phyloP scores from a whole-genome alignment of 2,888 invertebrate genomes.

The Azorinus chamasolen region DNA sequence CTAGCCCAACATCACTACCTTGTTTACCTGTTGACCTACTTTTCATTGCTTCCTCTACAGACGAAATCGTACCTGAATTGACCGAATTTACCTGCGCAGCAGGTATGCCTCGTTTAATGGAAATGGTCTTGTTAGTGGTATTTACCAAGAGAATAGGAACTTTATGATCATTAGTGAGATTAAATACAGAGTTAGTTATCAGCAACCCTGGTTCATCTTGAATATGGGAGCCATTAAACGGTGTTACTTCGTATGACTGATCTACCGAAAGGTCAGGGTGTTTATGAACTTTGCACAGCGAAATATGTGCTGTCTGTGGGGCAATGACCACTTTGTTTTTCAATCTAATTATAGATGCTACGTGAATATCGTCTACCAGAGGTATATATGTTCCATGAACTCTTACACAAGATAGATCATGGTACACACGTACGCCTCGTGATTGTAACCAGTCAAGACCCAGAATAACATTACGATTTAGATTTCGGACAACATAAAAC shows the following conservation, averaged over 20 bases:
- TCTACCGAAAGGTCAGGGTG: background rate
- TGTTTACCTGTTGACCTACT: too few relatives aligned
- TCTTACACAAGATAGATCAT: conserved; percentile 28
- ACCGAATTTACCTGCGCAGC: background rate
- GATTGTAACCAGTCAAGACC: conserved; percentile 1
- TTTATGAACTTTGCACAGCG: conserved; percentile 1
- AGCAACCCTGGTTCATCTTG: conserved; percentile 5
- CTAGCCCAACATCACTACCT: too few relatives aligned
- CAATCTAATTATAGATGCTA: conserved; percentile 19
- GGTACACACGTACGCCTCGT: conserved; percentile 35
- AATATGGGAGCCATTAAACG: background rate
- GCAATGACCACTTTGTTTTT: conserved; percentile 2
- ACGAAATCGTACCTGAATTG: background rate
- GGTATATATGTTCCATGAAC: conserved; percentile 16
- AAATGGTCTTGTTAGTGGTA: conserved; percentile 2
- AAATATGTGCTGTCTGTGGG: conserved; percentile 13
- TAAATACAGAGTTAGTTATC: background rate
- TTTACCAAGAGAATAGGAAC: background rate
- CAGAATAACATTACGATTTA: conserved; percentile 1
- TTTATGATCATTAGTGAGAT: background rate
- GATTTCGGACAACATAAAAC: conserved; percentile 2
- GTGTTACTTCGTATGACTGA: background rate
- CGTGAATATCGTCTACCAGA: conserved; percentile 34
- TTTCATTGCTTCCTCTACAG: background rate
- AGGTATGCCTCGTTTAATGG: background rate